Conservation (phyloP, 2,797 vertebrate genomes). For the Chromis chromis region DNA sequence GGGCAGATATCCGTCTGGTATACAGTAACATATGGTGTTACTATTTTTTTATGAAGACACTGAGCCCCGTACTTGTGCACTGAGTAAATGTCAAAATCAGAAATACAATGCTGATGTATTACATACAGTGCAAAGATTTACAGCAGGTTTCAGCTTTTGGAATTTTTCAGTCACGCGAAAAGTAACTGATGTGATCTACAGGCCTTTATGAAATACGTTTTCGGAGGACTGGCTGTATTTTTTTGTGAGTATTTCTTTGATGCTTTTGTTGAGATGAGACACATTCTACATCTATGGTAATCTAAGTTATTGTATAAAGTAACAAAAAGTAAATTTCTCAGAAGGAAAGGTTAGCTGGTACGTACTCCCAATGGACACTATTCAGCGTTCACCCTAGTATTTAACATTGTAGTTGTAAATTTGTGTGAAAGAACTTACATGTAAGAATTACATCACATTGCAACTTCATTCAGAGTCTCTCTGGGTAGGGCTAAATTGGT, state of each 20-base stretch:
- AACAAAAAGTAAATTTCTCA: no score
- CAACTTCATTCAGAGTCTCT: neutral
- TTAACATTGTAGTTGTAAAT: no score
- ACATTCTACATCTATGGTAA: neutral
- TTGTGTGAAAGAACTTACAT: no score
- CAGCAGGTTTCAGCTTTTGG: conserved; percentile 1
- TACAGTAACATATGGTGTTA: conserved; percentile 18
- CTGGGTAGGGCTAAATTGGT: neutral
- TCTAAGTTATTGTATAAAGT: neutral
- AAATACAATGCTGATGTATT: conserved; percentile 12
- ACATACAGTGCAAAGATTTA: conserved; percentile 18
- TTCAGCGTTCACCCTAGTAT: neutral
- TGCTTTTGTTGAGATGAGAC: neutral
- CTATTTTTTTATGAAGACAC: conserved; percentile 28
- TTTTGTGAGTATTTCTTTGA: conserved; percentile 3
- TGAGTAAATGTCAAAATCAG: conserved; percentile 28
- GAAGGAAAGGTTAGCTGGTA: neutral
- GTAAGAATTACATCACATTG: no score
- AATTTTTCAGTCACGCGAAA: neutral
- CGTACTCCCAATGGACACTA: neutral
- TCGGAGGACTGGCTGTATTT: neutral
- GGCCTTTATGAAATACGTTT: neutral
- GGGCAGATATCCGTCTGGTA: conserved; percentile 17
- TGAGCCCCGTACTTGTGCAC: conserved; percentile 21
- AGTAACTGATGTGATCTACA: conserved; percentile 9